phyloP scores from a whole-genome alignment of 2,888 invertebrate species.

The Hoplodrina ambigua region DNA sequence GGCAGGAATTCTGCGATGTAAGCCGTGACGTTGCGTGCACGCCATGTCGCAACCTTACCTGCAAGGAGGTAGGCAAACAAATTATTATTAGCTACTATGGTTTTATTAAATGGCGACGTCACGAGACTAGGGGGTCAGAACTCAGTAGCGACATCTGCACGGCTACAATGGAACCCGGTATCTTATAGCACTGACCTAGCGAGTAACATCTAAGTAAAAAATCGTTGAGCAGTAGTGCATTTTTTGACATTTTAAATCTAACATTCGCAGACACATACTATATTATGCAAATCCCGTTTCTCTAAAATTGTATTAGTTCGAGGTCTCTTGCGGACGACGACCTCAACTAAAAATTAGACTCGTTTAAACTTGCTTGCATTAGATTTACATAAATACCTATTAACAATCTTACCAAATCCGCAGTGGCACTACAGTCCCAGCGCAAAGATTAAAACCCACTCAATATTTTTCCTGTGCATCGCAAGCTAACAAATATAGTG shows the following conservation, averaged over 20 bases:
- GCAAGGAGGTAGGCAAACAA: slow-evolving; percentile 18
- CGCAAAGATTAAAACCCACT: background rate
- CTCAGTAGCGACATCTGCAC: slow-evolving; percentile 25
- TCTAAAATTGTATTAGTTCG: slow-evolving; percentile 25
- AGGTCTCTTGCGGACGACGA: slow-evolving; percentile 36
- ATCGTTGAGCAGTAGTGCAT: background rate
- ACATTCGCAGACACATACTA: slow-evolving; percentile 4
- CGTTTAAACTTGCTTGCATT: slow-evolving; percentile 29
- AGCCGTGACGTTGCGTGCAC: slow-evolving; percentile 92
- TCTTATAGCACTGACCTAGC: background rate
- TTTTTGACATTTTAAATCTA: slow-evolving; percentile 9
- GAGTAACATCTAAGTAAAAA: slow-evolving; percentile 3
- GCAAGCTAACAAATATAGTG: background rate
- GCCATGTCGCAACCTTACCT: slow-evolving; percentile 91
- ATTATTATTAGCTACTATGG: background rate
- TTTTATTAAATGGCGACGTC: background rate
- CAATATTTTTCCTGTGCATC: background rate
- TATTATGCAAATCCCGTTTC: slow-evolving; percentile 11
- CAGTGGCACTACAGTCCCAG: slow-evolving; percentile 5
- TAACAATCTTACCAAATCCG: background rate
- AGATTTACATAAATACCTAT: slow-evolving; percentile 32
- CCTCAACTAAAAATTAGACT: slow-evolving; percentile 29
- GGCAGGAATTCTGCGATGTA: slow-evolving; percentile 93
- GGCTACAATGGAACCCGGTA: slow-evolving; percentile 1
- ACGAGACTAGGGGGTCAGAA: background rate